phyloP scores from a whole-genome alignment of 1,140 invertebrate species.

The Drosophila ogumai region DNA sequence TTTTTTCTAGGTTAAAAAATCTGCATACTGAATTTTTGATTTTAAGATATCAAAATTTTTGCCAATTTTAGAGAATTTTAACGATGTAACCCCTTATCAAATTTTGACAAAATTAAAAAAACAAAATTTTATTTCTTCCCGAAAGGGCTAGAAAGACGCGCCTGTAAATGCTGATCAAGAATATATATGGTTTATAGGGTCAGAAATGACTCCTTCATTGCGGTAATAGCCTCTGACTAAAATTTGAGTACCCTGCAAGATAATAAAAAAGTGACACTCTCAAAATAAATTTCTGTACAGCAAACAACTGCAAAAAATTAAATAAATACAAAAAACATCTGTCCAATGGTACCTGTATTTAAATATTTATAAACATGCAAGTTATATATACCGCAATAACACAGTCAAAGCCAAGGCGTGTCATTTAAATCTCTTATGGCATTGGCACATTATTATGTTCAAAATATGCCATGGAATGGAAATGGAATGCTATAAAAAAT shows the following conservation, averaged over 20 bases:
- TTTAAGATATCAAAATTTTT: too few species aligned
- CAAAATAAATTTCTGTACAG: constrained; percentile 17
- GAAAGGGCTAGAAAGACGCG: too few species aligned
- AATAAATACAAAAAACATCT: constrained; percentile 29
- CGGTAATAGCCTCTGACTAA: not conserved
- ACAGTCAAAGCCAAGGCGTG: constrained; percentile 54
- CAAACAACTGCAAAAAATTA: constrained; percentile 16
- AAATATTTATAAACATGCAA: not conserved
- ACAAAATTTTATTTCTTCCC: too few species aligned
- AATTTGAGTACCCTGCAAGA: not conserved
- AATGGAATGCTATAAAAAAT: constrained; percentile 55
- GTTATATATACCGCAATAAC: constrained; percentile 6
- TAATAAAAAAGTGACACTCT: not conserved
- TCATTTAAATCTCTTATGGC: constrained; percentile 62
- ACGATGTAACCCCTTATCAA: too few species aligned
- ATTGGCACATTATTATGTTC: constrained; percentile 50
- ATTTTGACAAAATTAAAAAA: too few species aligned
- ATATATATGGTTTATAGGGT: not conserved
- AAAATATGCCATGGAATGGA: constrained; percentile 10
- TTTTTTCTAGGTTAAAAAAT: too few species aligned
- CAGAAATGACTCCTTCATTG: not conserved
- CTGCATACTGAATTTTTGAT: too few species aligned
- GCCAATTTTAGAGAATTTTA: too few species aligned
- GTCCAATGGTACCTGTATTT: not conserved
- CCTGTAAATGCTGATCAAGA: not conserved